phyloP scores from a whole-genome alignment of 2,113 vertebrate genomes.

The Xiphophorus hellerii region DNA sequence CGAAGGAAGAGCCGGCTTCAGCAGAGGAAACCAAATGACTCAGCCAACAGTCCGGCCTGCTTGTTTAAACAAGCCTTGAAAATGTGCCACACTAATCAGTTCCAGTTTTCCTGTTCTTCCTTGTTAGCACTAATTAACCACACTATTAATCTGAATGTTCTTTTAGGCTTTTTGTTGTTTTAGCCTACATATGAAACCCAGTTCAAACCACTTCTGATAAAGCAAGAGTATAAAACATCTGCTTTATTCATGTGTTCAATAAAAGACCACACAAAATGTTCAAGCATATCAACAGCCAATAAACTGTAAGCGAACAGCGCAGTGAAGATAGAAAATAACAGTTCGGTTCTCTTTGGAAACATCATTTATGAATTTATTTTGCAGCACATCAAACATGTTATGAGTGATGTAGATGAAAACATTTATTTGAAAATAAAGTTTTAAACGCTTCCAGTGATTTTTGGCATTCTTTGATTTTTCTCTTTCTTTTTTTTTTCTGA shows the following conservation, averaged over 20 bases:
- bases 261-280: too few relatives aligned
- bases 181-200: not conserved
- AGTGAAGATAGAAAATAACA: too few relatives aligned
- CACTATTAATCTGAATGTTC: not conserved
- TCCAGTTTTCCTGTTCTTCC: not conserved
- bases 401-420: too few relatives aligned
- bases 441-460: too few relatives aligned
- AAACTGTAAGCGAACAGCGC: too few relatives aligned
- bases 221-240: not conserved
- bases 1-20: conserved; percentile 8
- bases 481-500: too few relatives aligned
- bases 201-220: not conserved
- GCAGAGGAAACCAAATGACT: not conserved
- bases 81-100: not conserved
- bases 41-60: not conserved
- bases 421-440: too few relatives aligned
- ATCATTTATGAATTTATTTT: too few relatives aligned
- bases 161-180: not conserved
- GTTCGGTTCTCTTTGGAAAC: too few relatives aligned
- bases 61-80: not conserved
- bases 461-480: too few relatives aligned
- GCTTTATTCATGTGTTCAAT: not conserved
- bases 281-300: too few relatives aligned
- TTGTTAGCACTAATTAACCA: not conserved
- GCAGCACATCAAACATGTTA: too few relatives aligned